phyloP scores from a whole-genome alignment of 2,888 invertebrate species.

The Parnassius mnemosyne region DNA sequence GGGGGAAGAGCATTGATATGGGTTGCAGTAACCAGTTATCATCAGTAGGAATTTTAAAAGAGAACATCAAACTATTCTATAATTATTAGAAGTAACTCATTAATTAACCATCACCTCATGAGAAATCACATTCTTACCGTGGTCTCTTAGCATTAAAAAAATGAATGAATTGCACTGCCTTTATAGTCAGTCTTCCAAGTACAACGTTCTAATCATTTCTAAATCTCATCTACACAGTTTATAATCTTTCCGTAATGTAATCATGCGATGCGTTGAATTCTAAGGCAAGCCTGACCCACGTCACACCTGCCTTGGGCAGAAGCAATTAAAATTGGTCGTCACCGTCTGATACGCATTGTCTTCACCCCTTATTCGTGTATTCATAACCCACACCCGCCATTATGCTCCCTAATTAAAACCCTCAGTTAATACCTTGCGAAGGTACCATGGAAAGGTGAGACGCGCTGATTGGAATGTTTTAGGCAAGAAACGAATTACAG shows the following conservation, averaged over 20 bases:
- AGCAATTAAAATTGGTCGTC: slow-evolving; percentile 54
- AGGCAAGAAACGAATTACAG: neutral
- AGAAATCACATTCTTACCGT: too few relatives aligned
- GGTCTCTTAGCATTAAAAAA: too few relatives aligned
- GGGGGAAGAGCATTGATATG: too few relatives aligned
- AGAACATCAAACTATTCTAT: too few relatives aligned
- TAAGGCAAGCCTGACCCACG: slow-evolving; percentile 34
- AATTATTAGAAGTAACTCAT: too few relatives aligned
- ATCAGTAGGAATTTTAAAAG: too few relatives aligned
- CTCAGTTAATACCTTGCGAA: slow-evolving; percentile 45
- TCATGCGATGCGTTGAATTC: slow-evolving; percentile 37
- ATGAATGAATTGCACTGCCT: too few relatives aligned
- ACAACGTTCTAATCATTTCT: neutral
- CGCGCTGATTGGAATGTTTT: slow-evolving; percentile 54
- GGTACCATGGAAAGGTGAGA: slow-evolving; percentile 22
- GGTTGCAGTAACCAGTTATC: too few relatives aligned
- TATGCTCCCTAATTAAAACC: slow-evolving; percentile 57
- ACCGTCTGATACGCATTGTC: slow-evolving; percentile 52
- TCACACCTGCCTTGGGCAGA: slow-evolving; percentile 31
- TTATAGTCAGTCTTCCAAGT: neutral
- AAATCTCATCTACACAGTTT: neutral
- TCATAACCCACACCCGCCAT: slow-evolving; percentile 44
- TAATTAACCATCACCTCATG: too few relatives aligned
- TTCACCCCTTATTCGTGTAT: slow-evolving; percentile 43
- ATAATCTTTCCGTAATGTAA: slow-evolving; percentile 19